phyloP scores from a whole-genome alignment of 2,113 vertebrate genomes.

The Electrona antarctica region DNA sequence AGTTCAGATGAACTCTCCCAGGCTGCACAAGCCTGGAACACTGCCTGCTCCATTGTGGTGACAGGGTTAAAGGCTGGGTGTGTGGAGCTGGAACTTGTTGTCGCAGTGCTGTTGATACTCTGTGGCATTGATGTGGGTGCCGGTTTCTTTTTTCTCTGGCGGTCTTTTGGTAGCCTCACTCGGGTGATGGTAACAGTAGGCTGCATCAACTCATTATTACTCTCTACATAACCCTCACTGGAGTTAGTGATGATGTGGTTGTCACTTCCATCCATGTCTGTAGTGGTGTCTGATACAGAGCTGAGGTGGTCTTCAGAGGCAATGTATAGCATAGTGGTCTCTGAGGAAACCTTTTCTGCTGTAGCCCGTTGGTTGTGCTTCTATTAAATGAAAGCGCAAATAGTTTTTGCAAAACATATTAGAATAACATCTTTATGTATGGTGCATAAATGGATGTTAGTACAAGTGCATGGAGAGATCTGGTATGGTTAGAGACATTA shows the following conservation, averaged over 20 bases:
- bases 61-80: slow-evolving; percentile 16
- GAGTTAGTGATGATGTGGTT: background rate
- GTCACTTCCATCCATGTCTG: slow-evolving; percentile 24
- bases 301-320: slow-evolving; percentile 19
- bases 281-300: slow-evolving; percentile 22
- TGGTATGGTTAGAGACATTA: no score
- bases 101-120: slow-evolving; percentile 15
- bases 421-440: background rate
- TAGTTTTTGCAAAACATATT: background rate
- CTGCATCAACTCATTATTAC: background rate
- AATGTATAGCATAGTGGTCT: background rate
- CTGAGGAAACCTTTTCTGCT: slow-evolving; percentile 19
- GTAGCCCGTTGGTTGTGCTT: slow-evolving; percentile 52
- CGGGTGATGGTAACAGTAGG: slow-evolving; percentile 27
- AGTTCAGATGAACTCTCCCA: slow-evolving; percentile 30
- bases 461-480: no score
- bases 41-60: slow-evolving; percentile 6
- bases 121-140: slow-evolving; percentile 21
- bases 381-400: slow-evolving; percentile 50
- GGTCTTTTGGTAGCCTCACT: slow-evolving; percentile 13
- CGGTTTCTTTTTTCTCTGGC: slow-evolving; percentile 11
- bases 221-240: slow-evolving; percentile 5
- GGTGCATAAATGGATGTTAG: no score
- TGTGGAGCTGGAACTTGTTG: slow-evolving; percentile 18
- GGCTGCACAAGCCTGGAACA: slow-evolving; percentile 2